Evolutionary conservation across 2,797 vertebrate genomes (phyloP).

Genomic region (Brotula barbata): DNA sequence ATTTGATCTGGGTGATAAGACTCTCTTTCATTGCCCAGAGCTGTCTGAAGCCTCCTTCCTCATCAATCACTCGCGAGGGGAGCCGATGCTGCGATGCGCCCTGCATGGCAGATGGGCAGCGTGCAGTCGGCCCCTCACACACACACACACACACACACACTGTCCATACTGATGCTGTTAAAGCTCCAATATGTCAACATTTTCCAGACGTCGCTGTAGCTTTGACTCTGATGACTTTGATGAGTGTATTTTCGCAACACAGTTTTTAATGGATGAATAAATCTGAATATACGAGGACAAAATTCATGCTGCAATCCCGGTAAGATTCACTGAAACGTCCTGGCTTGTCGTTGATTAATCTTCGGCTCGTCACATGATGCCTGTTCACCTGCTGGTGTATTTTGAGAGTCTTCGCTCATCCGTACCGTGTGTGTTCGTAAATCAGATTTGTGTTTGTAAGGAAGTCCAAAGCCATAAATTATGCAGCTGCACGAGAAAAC

Average conservation of each 20-base stretch:
- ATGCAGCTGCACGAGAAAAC: too few species aligned
- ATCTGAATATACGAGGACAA: too few species aligned
- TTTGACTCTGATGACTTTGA: too few species aligned
- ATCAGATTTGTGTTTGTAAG: too few species aligned
- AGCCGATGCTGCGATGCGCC: constrained; percentile 15
- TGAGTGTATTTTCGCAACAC: not conserved
- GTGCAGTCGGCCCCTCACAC: not conserved
- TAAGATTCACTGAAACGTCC: too few species aligned
- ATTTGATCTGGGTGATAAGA: constrained; percentile 49
- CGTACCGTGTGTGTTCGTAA: too few species aligned
- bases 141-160: not conserved
- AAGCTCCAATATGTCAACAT: not conserved
- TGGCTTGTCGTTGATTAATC: too few species aligned
- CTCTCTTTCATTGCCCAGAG: constrained; percentile 24
- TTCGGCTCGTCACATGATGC: too few species aligned
- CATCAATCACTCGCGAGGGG: constrained; percentile 44
- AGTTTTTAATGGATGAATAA: too few species aligned
- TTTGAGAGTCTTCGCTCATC: too few species aligned
- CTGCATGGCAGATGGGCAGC: constrained; percentile 11
- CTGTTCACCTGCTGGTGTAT: too few species aligned
- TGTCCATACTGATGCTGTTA: not conserved
- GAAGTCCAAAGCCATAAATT: too few species aligned
- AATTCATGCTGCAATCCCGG: not conserved
- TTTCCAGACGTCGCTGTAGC: not conserved
- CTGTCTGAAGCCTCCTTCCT: constrained; percentile 33